Evolutionary conservation across 2,797 vertebrate genomes (phyloP), one percentile per base, ranked within the genome.

Genomic region (Sebastes paucispinis): DNA sequence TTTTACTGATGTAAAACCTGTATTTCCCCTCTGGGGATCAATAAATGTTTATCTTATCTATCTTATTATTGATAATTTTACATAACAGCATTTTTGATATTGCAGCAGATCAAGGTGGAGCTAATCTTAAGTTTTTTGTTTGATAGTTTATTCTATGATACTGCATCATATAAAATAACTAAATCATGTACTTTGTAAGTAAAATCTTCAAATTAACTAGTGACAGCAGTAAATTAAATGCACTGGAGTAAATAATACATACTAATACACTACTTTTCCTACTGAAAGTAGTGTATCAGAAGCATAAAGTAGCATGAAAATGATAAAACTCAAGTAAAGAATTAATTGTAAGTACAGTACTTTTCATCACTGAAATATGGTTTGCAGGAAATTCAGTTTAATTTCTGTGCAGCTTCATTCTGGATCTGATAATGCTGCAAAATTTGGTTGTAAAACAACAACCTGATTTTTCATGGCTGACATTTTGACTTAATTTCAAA

Each of bases 1-100:
- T 47, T 47, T 16, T 47, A 8, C 1, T 47, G 43, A 0, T 47
- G 43, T 0, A 47, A 47, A 0, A 47, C 3, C 43, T 47, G 6
- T 0, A 47, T 47, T 47, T 6, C 12, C 4, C 36, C 36, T 36
- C 36, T 39, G 36, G 13, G 36, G 36, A 39, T 39, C 39, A 43
- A 43, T 43, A 43, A 6, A 36, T 39, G 36, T 39, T 39, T 39
- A 39, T 39, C 36, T 39, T 1, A 0, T 39, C 5, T 39, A 0
- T 39, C 36, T 32, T 13, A 43, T 8, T 24, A 9, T 29, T 68
- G 27, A 67, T 58, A 1, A 12, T 59, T 58, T 18, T 24, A 32
- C 31, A 24, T 16, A 2, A 24, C 3, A 52, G 68, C n/a, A 39
- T 39, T 39, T 39, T 39, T 39, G 5, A 39, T 39, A 39, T 39